Evolutionary conservation across 2,797 vertebrate genomes (phyloP), one percentile per base, ranked within the genome.

Genomic region (Allobates femoralis): DNA sequence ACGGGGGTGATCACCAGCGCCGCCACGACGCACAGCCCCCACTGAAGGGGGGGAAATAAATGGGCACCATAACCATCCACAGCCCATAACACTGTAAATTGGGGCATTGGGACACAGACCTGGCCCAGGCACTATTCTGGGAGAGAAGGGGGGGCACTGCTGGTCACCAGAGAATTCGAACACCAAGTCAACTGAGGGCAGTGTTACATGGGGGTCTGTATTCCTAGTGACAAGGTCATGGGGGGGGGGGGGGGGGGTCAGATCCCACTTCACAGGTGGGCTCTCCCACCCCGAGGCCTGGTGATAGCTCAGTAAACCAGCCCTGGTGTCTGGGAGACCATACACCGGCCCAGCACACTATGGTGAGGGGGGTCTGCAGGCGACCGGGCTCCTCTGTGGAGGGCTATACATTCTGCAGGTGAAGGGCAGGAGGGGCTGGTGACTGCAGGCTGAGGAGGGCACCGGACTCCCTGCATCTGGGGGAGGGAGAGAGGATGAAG

Each of bases 331-430:
- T 1, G 62, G 26, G 62, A n/a, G n/a, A n/a, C n/a, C n/a, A n/a
- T n/a, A n/a, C n/a, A n/a, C n/a, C n/a, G n/a, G n/a, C n/a, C n/a
- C n/a, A n/a, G n/a, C n/a, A n/a, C n/a, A n/a, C n/a, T n/a, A n/a
- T n/a, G n/a, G n/a, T n/a, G n/a, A n/a, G n/a, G n/a, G n/a, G n/a
- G 37, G 26, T 51, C 71, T 74, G 71, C 37, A 74, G 71, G 41
- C 26, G 71, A n/a, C 41, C 41, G 11, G 41, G 41, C 41, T 46
- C 41, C 41, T 10, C 41, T 46, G 7, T 46, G 11, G 71, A 4
- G 37, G 21, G 71, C 11, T 5, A 14, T 5, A 41, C 21, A 34
- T 23, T 37, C 34, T 50, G 14, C 69, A 23, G 15, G 1, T 74
- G 21, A 1, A 3, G 1, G 0, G 12, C 64, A 32, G n/a, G 64